A percentile compares a stretch with the other conserved stretches of the same genome.
Conservation (phyloP, 35 echinoderm and acorn worm species). For the Chiridota heheva region DNA sequence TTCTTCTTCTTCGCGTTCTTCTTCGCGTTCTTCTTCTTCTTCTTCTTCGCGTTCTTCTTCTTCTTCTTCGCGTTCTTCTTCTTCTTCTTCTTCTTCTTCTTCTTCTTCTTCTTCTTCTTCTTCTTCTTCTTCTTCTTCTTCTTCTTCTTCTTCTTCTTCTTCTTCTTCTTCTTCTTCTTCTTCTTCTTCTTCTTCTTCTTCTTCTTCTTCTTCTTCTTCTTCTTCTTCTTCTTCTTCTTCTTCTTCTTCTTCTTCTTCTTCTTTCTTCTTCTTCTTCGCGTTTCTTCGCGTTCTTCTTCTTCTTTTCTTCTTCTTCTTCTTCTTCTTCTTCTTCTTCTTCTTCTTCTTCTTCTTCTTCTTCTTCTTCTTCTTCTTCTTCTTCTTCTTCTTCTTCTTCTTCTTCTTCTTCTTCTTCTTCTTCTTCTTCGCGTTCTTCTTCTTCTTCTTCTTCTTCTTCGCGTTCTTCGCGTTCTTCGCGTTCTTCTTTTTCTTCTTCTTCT, state of each 20-base stretch:
- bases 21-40: too few species aligned
- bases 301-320: neutral
- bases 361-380: neutral
- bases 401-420: too few species aligned
- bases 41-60: too few species aligned
- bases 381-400: neutral
- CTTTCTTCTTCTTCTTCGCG: neutral
- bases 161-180: neutral
- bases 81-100: neutral
- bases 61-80: too few species aligned
- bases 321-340: neutral
- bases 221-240: constrained; percentile 2
- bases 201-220: neutral
- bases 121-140: constrained; percentile 3
- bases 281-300: neutral
- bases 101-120: neutral
- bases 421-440: too few species aligned
- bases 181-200: neutral
- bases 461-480: too few species aligned
- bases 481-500: neutral
- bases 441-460: too few species aligned
- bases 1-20: too few species aligned
- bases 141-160: constrained; percentile 8
- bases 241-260: neutral
- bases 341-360: neutral